Evolutionary conservation across 2,888 invertebrate species (phyloP), one percentile per base, ranked within the genome.

Genomic region (Zeuzera pyrina): DNA sequence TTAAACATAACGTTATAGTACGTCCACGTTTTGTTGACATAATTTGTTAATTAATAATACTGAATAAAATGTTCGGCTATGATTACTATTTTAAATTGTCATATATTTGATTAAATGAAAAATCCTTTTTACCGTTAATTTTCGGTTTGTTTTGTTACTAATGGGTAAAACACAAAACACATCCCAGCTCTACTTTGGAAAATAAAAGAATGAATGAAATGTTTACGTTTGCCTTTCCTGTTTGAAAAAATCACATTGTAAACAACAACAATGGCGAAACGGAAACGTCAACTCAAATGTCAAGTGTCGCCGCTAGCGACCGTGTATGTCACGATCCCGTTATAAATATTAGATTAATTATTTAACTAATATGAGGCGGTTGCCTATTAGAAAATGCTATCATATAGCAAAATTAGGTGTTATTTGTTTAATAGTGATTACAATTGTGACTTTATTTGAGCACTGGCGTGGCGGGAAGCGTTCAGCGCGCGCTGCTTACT

Each of bases 141-240:
- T n/a, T n/a, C n/a, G n/a, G n/a, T n/a, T n/a, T n/a, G n/a, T n/a
- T n/a, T n/a, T n/a, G n/a, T n/a, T n/a, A n/a, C n/a, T n/a, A n/a
- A n/a, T n/a, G n/a, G n/a, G n/a, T n/a, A n/a, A n/a, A n/a, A n/a
- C n/a, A n/a, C n/a, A n/a, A n/a, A n/a, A n/a, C n/a, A n/a, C n/a
- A n/a, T n/a, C n/a, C n/a, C n/a, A n/a, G n/a, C n/a, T n/a, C n/a
- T n/a, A n/a, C n/a, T 21, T 15, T 29, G 31, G 34, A 30, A 26
- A 30, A 34, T 64, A 67, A 68, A 52, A 66, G 63, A 59, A 64
- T 50, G 55, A 60, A 63, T 55, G 44, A 44, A 71, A 89, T 54
- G 94, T 93, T 30, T 89, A 92, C 39, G 88, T 47, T 62, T 37
- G 45, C 53, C 47, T 61, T 69, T 74, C 71, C 73, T 64, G 72